Percentiles rank a stretch among this genome's conserved stretches.
These are phyloP conservation scores for Adelges cooleyi DNA, from an alignment of 1,140 invertebrate species.

Conservation along the genomic window DNA sequence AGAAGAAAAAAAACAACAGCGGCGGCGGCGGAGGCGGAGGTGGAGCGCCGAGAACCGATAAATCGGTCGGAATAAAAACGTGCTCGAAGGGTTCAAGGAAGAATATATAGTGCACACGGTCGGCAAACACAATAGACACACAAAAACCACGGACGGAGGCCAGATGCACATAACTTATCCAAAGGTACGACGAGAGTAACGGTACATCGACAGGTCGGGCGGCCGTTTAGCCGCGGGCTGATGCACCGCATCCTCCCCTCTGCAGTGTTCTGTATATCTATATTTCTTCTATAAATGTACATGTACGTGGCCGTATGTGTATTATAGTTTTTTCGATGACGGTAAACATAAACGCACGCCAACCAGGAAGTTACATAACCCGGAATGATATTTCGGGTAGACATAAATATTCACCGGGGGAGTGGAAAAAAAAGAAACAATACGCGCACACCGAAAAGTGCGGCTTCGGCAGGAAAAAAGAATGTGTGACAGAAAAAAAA, in stretches of 20 bases:
- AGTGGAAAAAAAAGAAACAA: background rate
- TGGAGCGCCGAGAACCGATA: background rate
- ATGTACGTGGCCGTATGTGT: too few relatives aligned
- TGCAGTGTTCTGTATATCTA: background rate
- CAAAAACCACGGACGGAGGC: slow-evolving; percentile 24
- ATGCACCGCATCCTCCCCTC: background rate
- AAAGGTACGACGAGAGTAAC: slow-evolving; percentile 1
- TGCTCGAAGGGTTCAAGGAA: slow-evolving; percentile 11
- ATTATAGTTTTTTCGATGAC: background rate
- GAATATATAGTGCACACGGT: slow-evolving; percentile 22
- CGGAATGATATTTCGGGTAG: slow-evolving; percentile 6
- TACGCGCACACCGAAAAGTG: background rate
- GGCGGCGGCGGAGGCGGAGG: background rate
- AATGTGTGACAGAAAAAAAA: slow-evolving; percentile 3
- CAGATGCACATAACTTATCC: slow-evolving; percentile 23
- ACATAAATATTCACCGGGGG: background rate
- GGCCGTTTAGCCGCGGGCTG: slow-evolving; percentile 11
- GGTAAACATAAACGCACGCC: background rate
- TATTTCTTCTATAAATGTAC: too few relatives aligned
- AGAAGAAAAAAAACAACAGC: too few relatives aligned
- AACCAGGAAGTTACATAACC: slow-evolving; percentile 15
- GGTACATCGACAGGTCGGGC: slow-evolving; percentile 16
- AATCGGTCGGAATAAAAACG: slow-evolving; percentile 10
- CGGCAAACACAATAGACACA: slow-evolving; percentile 11
- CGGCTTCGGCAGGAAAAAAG: background rate